Base-by-base conservation (phyloP, 2,888 invertebrate genomes). In the Eutolmus rufibarbis region DNA sequence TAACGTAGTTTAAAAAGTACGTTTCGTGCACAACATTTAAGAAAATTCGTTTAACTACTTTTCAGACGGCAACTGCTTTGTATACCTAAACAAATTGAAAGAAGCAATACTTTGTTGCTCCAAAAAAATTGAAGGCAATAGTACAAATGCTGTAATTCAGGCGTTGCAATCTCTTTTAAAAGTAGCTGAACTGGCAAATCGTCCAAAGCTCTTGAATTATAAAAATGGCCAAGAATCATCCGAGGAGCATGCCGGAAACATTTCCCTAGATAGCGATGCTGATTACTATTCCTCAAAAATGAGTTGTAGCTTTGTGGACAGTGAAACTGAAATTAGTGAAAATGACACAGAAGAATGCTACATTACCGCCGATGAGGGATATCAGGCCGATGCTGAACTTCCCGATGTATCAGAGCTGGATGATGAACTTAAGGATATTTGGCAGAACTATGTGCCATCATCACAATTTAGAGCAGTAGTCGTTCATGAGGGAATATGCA, bases 381-480 rank as follows among this genome's bases (percentile, higher is more conserved):
- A 93, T 81, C 93, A 93, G 88, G 93, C 92, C 5, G 93, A 93
- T 89, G 93, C 91, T n/a, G 93, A 93, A 89, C 90, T 92, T 40
- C 91, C 91, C 5, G 91, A 91, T 74, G 87, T 91, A 0, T 91
- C 91, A 37, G 82, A 82, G 34, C 9, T 37, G 9, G 57, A 82
- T 23, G 82, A 82, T 66, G 85, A 74, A 31, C 51, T 74, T 34
- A 56, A 82, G 12, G 57, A 82, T 19, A 34, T 82, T 28, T 92
- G 91, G 91, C 90, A 90, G 19, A 90, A 91, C 0, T 91, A 91
- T 86, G 91, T 90, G 66, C 92, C 92, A 7, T 91, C 91, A 0
- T 92, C 93, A 3, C 91, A 91, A 14, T 93, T 92, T 89, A 91
- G 93, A 14, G 91, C 90, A 2, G 91, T 91, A 89, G 89, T 92